These are phyloP conservation scores for Macrosoma leucophasiata DNA, from an alignment of 2,888 invertebrate genomes.

Conservation along the genomic window DNA sequence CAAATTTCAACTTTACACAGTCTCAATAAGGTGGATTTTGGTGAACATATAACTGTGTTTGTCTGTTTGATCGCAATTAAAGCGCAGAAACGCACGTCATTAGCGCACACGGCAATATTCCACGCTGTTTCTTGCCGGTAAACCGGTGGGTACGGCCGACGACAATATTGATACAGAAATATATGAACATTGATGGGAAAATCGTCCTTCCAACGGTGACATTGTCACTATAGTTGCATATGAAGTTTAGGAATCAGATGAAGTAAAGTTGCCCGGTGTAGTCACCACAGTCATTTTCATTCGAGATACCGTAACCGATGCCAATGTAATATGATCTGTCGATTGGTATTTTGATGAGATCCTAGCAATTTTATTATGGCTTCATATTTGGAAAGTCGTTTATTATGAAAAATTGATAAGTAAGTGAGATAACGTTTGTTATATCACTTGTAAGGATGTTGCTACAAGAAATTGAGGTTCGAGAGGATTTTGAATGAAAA, in stretches of 20 bases:
- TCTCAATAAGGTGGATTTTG: conserved; percentile 15
- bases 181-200: too few relatives aligned
- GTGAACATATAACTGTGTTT: conserved; percentile 35
- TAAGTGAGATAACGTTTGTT: conserved; percentile 29
- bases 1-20: conserved; percentile 23
- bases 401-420: conserved; percentile 34
- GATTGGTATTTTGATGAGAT: conserved; percentile 62
- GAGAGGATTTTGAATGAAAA: conserved; percentile 5
- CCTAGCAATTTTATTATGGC: conserved; percentile 41
- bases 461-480: too few relatives aligned
- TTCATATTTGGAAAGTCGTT: conserved; percentile 36
- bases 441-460: too few relatives aligned
- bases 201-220: too few relatives aligned
- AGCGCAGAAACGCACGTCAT: conserved; percentile 69
- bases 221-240: too few relatives aligned
- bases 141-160: conserved; percentile 33
- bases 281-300: conserved; percentile 37
- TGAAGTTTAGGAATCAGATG: too few relatives aligned
- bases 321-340: conserved; percentile 50
- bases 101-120: conserved; percentile 71
- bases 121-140: conserved; percentile 63
- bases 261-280: conserved; percentile 8
- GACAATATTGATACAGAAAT: too few relatives aligned
- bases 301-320: conserved; percentile 43
- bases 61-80: conserved; percentile 67